Conservation (phyloP, 1,140 invertebrate genomes). For the Hylyphantes graminicola region DNA sequence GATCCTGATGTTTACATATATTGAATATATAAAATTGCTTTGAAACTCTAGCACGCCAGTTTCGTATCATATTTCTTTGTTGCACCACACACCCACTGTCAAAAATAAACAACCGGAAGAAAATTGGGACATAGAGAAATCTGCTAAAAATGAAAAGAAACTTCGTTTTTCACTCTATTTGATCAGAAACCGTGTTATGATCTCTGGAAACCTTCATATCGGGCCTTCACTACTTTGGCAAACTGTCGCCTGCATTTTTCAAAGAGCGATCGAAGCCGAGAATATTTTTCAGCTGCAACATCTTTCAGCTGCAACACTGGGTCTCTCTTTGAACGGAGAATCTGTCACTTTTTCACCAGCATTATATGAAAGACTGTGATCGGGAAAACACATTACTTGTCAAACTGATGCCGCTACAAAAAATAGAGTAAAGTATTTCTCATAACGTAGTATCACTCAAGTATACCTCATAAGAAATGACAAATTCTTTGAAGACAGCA, state of each 20-base stretch:
- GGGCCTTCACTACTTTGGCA: constrained; percentile 24
- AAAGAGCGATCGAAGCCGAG: neutral
- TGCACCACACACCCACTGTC: neutral
- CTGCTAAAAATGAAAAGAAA: constrained; percentile 27
- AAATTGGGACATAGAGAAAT: neutral
- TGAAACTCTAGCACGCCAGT: neutral
- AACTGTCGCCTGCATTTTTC: constrained; percentile 54
- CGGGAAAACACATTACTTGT: constrained; percentile 57
- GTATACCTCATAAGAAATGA: constrained; percentile 1
- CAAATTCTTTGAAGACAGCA: constrained; percentile 9
- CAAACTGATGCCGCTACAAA: constrained; percentile 52
- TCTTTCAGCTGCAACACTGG: neutral
- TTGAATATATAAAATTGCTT: no score
- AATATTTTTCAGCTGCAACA: constrained; percentile 51
- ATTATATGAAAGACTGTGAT: constrained; percentile 56
- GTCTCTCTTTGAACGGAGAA: constrained; percentile 27
- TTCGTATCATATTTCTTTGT: neutral
- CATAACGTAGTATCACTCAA: constrained; percentile 46
- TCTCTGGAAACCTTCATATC: constrained; percentile 50
- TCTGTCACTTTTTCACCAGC: constrained; percentile 48
- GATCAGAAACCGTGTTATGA: constrained; percentile 46
- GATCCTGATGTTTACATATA: no score
- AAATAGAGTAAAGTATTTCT: constrained; percentile 53
- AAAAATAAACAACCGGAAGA: constrained; percentile 14
- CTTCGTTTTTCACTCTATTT: constrained; percentile 32